Evolutionary conservation across 2,113 vertebrate species (phyloP).

Genomic region (Pica pica): DNA sequence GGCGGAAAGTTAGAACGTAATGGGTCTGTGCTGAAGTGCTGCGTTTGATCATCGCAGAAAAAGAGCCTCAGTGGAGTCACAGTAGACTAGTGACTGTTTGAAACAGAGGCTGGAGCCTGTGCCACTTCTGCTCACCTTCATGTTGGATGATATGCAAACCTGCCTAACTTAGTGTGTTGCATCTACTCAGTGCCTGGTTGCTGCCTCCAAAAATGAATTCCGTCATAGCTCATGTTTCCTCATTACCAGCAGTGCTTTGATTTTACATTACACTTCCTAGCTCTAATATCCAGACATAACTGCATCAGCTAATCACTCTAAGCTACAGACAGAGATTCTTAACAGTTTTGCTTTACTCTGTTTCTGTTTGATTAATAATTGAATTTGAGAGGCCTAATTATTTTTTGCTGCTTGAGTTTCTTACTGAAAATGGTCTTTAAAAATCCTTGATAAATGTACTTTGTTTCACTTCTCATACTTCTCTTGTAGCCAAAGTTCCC

Average conservation of each 20-base stretch:
- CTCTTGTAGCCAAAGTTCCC: slow-evolving; percentile 83
- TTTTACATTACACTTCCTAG: neutral
- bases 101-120: neutral
- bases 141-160: neutral
- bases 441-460: neutral
- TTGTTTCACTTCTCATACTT: neutral
- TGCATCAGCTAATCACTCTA: neutral
- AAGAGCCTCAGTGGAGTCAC: neutral
- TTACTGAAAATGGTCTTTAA: neutral
- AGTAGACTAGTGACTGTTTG: neutral
- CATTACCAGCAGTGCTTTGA: neutral
- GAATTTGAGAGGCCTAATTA: neutral
- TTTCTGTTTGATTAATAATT: neutral
- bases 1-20: neutral
- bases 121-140: neutral
- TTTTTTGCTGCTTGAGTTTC: neutral
- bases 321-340: neutral
- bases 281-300: neutral
- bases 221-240: neutral
- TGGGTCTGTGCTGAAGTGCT: neutral
- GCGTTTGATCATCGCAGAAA: neutral
- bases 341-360: neutral
- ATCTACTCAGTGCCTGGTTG: neutral
- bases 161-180: neutral
- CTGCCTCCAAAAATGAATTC: neutral